Evolutionary conservation across 2,888 invertebrate species (phyloP).

Genomic region (Diarsia brunnea): DNA sequence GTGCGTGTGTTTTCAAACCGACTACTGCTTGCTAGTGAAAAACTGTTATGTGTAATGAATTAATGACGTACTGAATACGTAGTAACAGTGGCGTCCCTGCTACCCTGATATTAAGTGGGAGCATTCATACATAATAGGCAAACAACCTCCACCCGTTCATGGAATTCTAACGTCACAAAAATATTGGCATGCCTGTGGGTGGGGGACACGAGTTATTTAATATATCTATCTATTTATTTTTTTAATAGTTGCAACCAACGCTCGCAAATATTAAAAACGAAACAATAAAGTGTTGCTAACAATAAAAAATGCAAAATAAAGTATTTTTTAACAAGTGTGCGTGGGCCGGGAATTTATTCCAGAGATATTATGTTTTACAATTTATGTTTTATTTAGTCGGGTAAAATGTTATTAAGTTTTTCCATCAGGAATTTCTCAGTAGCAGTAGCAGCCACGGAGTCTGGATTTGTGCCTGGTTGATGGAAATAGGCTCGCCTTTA

Average conservation of each 20-base stretch:
- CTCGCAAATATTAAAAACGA: conserved; percentile 8
- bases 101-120: not conserved
- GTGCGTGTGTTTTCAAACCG: no score
- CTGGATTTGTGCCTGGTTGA: no score
- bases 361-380: not conserved
- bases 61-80: not conserved
- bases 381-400: not conserved
- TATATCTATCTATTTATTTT: no score
- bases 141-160: not conserved
- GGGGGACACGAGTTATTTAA: no score
- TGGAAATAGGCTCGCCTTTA: not conserved
- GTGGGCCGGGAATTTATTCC: conserved; percentile 11
- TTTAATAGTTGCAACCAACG: not conserved
- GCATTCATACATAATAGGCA: no score
- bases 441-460: no score
- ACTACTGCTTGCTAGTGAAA: no score
- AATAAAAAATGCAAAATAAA: not conserved
- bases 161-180: not conserved
- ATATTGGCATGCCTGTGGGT: not conserved
- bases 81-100: not conserved
- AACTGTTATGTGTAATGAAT: no score
- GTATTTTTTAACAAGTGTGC: not conserved
- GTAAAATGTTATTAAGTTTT: no score
- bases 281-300: no score
- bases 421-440: no score